Evolutionary conservation across 1,140 invertebrate genomes (phyloP).

Genomic region (Archivesica marissinica): DNA sequence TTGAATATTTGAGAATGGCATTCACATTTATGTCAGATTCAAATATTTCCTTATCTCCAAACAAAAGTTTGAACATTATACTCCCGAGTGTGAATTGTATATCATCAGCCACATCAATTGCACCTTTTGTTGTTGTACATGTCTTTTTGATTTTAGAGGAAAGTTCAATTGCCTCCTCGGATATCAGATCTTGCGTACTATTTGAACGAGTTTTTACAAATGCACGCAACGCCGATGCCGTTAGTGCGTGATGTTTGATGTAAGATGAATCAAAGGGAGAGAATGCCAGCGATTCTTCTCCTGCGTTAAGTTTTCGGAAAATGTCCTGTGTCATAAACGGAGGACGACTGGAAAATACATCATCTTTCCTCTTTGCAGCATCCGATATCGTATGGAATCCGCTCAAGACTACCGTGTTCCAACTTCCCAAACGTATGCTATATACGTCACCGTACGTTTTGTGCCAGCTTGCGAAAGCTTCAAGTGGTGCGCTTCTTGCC

Average conservation of each 20-base stretch:
- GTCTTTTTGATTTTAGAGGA: background rate
- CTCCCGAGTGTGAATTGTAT: background rate
- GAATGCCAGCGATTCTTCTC: background rate
- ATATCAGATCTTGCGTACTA: slow-evolving; percentile 3
- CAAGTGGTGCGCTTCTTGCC: background rate
- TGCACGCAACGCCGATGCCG: background rate
- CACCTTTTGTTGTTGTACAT: too few species aligned
- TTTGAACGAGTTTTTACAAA: background rate
- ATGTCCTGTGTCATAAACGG: slow-evolving; percentile 4
- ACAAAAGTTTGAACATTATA: background rate
- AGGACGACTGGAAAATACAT: slow-evolving; percentile 58
- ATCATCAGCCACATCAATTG: background rate
- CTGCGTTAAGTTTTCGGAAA: background rate
- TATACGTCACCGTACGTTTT: slow-evolving; percentile 61
- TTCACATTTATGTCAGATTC: background rate
- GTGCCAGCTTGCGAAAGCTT: slow-evolving; percentile 2
- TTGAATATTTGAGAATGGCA: background rate
- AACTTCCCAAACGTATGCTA: slow-evolving; percentile 45
- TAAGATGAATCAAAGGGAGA: background rate
- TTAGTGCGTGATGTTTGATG: background rate
- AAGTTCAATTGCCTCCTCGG: background rate
- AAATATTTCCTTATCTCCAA: background rate
- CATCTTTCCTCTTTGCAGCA: slow-evolving; percentile 38
- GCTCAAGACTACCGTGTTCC: slow-evolving; percentile 48
- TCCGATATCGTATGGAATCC: slow-evolving; percentile 46